Percentiles rank a stretch among this genome's conserved stretches.
Evolutionary conservation across 2,888 invertebrate genomes (phyloP).

Genomic region (Ornithoptera alexandrae): DNA sequence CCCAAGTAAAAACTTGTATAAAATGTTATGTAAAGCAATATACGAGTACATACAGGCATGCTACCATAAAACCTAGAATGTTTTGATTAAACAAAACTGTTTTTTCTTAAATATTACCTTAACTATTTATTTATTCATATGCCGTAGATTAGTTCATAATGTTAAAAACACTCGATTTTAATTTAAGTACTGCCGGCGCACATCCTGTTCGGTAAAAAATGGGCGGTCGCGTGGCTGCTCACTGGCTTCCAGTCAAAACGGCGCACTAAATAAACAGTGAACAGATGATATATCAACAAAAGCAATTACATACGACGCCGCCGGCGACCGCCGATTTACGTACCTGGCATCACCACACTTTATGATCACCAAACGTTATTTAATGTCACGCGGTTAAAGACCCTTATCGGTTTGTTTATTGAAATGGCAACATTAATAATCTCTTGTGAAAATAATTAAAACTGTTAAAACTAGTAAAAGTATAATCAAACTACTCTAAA

Average conservation of each 20-base stretch:
- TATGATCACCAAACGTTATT: conserved; percentile 51
- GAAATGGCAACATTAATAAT: conserved; percentile 27
- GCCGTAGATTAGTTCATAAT: not conserved
- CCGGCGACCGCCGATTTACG: conserved; percentile 57
- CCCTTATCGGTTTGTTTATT: conserved; percentile 36
- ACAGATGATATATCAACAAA: conserved; percentile 67
- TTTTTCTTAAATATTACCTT: too few relatives aligned
- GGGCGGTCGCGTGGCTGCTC: conserved; percentile 33
- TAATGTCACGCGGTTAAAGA: conserved; percentile 53
- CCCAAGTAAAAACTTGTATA: too few relatives aligned
- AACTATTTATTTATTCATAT: too few relatives aligned
- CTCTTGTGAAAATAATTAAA: not conserved
- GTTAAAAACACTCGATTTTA: conserved; percentile 10
- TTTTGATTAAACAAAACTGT: too few relatives aligned
- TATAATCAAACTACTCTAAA: too few relatives aligned
- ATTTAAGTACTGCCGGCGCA: conserved; percentile 20
- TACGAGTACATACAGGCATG: too few relatives aligned
- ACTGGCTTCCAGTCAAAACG: conserved; percentile 63
- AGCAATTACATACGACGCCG: conserved; percentile 63
- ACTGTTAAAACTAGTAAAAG: too few relatives aligned
- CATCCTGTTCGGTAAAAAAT: conserved; percentile 35
- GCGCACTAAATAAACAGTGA: conserved; percentile 69
- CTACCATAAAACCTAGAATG: too few relatives aligned
- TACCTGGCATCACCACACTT: conserved; percentile 50
- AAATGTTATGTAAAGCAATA: too few relatives aligned